Conservation (phyloP, 2,113 vertebrate genomes). For the Pelvicachromis taeniatus region DNA sequence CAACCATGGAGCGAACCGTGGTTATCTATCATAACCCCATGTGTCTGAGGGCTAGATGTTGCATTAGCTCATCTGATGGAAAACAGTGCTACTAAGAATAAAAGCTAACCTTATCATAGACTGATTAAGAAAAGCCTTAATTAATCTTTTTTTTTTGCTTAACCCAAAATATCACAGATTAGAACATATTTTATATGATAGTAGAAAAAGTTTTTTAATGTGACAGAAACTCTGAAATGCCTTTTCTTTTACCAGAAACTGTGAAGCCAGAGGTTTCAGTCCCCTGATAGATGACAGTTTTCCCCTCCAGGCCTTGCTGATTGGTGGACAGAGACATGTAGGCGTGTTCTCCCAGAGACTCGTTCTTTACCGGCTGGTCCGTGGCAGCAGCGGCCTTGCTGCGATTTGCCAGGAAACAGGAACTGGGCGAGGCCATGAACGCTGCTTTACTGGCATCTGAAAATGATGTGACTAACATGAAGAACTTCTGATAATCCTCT, state of each 20-base stretch:
- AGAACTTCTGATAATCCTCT: background rate
- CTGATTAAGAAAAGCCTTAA: no score
- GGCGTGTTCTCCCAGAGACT: conserved; percentile 77
- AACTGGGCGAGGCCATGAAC: conserved; percentile 92
- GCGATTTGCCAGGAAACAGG: conserved; percentile 95
- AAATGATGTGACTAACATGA: background rate
- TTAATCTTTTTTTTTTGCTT: background rate
- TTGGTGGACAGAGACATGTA: conserved; percentile 75
- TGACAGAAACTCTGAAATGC: background rate
- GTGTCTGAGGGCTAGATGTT: background rate
- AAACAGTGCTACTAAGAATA: background rate
- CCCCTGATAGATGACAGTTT: conserved; percentile 70
- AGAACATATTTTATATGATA: background rate
- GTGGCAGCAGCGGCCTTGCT: conserved; percentile 74
- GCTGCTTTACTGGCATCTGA: conserved; percentile 96
- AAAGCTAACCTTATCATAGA: background rate
- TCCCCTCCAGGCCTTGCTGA: conserved; percentile 70
- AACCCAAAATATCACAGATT: background rate
- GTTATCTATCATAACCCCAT: background rate
- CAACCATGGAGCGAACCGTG: background rate
- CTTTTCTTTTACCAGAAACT: conserved; percentile 74
- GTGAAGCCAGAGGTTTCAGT: conserved; percentile 72
- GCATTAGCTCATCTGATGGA: background rate
- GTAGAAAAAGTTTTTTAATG: background rate
- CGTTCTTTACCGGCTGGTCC: conserved; percentile 88